Base-by-base conservation (phyloP, 2,113 vertebrate genomes). In the Bos indicus region DNA sequence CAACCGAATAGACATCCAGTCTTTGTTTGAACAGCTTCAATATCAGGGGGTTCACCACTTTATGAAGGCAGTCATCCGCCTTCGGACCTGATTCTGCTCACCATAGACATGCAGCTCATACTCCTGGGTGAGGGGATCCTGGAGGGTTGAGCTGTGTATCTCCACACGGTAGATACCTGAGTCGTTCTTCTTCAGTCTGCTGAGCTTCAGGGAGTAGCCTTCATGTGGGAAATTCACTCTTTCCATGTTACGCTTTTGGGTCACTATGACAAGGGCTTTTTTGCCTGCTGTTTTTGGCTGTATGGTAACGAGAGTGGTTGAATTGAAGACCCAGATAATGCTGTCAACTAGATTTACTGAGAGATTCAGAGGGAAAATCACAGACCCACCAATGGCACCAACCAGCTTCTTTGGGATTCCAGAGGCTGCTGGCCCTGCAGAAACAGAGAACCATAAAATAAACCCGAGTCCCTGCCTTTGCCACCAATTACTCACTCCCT, bases 21-120 rank as follows among this genome's bases (percentile, higher is more conserved):
- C 56, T 90, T 10, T 80, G 59, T 52, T 84, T 90, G 59, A 62
- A 64, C 16, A n/a, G 62, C 57, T 60, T 19, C 9, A 33, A 2
- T 74, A 26, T 57, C 30, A 43, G 23, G 33, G 51, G n/a, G 23
- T 52, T 23, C 51, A 90, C n/a, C n/a, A 84, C 25, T 26, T 90
- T 80, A 13, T 17, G 36, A 46, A 52, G 71, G 33, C 28, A 80
- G 40, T 40, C 43, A 46, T 30, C 57, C 12, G 48, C 78, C 0
- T 43, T 46, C 43, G 36, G 56, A 90, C 36, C 6, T 13, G 51
- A 71, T 43, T 86, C 48, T 88, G 86, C 98, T 98, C 56, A 98
- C 98, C 97, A 15, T 98, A 97, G 67, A 98, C 96, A 48, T 1
- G 77, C 28, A 98, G 93, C 77, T 5, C 14, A 21, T 97, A 98